Evolutionary conservation across 2,113 vertebrate species (phyloP).

Genomic region (Zeus faber): DNA sequence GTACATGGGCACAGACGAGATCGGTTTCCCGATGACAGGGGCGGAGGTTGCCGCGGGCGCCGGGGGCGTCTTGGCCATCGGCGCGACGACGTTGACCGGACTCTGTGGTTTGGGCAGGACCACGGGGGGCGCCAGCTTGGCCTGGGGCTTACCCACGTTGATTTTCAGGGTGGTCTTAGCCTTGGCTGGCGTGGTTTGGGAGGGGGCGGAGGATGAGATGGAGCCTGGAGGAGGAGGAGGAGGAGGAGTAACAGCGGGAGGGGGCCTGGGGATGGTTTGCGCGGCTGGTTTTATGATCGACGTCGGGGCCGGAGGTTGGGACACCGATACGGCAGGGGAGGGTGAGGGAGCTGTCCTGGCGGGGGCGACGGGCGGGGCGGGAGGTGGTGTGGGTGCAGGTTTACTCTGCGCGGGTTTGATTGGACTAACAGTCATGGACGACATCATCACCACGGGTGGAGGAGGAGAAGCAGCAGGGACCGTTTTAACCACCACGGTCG

Average conservation of each 20-base stretch:
- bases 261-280: constrained; percentile 10
- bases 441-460: constrained; percentile 68
- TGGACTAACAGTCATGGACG: constrained; percentile 66
- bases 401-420: constrained; percentile 69
- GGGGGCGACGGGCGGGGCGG: constrained; percentile 18
- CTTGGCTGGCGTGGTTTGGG: constrained; percentile 49
- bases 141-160: constrained; percentile 63
- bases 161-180: constrained; percentile 75
- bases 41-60: constrained; percentile 46
- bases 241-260: background rate
- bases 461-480: constrained; percentile 50
- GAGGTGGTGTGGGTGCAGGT: constrained; percentile 30
- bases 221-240: constrained; percentile 8
- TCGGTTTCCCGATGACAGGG: constrained; percentile 73
- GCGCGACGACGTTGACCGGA: constrained; percentile 46
- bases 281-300: constrained; percentile 22
- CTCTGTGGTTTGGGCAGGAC: constrained; percentile 74
- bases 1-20: constrained; percentile 77
- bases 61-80: constrained; percentile 41
- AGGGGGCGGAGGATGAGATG: constrained; percentile 10
- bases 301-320: constrained; percentile 49
- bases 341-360: constrained; percentile 40
- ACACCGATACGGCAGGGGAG: constrained; percentile 22
- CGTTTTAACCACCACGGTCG: constrained; percentile 74
- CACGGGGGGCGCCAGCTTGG: constrained; percentile 61